Conservation (phyloP, 2,113 vertebrate species). For the Oncorhynchus mykiss region DNA sequence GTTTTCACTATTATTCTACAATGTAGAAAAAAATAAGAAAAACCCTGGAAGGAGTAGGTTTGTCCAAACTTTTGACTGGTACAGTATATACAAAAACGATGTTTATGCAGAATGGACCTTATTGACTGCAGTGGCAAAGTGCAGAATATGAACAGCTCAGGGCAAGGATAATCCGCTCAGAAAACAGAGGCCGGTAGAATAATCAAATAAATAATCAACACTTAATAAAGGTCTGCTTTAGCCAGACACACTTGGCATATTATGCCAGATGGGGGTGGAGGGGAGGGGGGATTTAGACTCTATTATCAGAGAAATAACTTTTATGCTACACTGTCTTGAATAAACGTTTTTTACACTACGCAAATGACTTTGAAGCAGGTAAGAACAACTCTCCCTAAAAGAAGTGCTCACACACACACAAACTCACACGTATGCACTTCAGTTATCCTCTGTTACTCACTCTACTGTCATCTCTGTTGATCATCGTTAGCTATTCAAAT, state of each 20-base stretch:
- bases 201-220: slow-evolving; percentile 76
- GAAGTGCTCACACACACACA: slow-evolving; percentile 27
- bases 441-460: slow-evolving; percentile 42
- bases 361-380: slow-evolving; percentile 23
- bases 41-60: too few species aligned
- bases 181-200: slow-evolving; percentile 70
- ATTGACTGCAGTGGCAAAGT: slow-evolving; percentile 69
- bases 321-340: not conserved
- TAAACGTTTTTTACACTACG: not conserved
- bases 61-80: too few species aligned
- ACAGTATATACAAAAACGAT: slow-evolving; percentile 39
- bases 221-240: slow-evolving; percentile 70
- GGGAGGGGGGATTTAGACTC: too few species aligned
- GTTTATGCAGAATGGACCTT: slow-evolving; percentile 75
- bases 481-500: slow-evolving; percentile 76
- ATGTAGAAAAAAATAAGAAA: too few species aligned
- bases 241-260: slow-evolving; percentile 68
- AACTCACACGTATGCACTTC: slow-evolving; percentile 27
- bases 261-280: slow-evolving; percentile 30
- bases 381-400: slow-evolving; percentile 21
- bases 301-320: not conserved
- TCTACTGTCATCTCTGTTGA: slow-evolving; percentile 67
- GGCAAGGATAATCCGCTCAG: slow-evolving; percentile 70
- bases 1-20: too few species aligned
- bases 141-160: slow-evolving; percentile 73